Percentiles rank a stretch among this genome's conserved stretches.
Conservation (phyloP, 2,888 invertebrate species). For the Oxytorus armatus region DNA sequence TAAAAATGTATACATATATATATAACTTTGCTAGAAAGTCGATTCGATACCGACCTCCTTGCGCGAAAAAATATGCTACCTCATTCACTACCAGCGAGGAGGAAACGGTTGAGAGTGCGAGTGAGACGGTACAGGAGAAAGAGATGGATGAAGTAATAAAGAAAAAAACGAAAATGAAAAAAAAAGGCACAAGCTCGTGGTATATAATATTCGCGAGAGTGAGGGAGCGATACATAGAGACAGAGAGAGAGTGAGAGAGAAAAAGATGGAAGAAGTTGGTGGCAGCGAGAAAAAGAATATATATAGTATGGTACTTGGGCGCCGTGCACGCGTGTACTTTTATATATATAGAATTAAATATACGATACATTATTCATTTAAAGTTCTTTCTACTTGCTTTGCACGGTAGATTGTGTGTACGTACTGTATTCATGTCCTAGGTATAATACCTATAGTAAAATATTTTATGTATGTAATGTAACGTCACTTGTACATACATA, state of each 20-base stretch:
- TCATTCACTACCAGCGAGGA: constrained; percentile 75
- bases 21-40: constrained; percentile 79
- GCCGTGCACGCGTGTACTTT: constrained; percentile 66
- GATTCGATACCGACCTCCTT: constrained; percentile 82
- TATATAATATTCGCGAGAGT: constrained; percentile 68
- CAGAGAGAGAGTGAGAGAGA: constrained; percentile 55
- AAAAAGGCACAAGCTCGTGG: constrained; percentile 63
- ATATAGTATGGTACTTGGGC: constrained; percentile 18
- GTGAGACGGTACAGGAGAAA: constrained; percentile 7
- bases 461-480: constrained; percentile 50
- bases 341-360: constrained; percentile 81
- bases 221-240: constrained; percentile 47
- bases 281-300: constrained; percentile 15
- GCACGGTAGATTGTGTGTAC: constrained; percentile 77
- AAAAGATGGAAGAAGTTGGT: constrained; percentile 37
- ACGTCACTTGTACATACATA: constrained; percentile 29
- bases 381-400: constrained; percentile 83
- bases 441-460: constrained; percentile 28
- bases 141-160: constrained; percentile 68
- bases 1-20: constrained; percentile 32
- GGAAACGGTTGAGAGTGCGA: constrained; percentile 58
- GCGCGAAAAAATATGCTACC: constrained; percentile 80
- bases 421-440: constrained; percentile 72
- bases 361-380: constrained; percentile 85
- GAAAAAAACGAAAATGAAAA: constrained; percentile 49